Evolutionary conservation across 2,797 vertebrate species (phyloP).

Genomic region (Vireo griseus): DNA sequence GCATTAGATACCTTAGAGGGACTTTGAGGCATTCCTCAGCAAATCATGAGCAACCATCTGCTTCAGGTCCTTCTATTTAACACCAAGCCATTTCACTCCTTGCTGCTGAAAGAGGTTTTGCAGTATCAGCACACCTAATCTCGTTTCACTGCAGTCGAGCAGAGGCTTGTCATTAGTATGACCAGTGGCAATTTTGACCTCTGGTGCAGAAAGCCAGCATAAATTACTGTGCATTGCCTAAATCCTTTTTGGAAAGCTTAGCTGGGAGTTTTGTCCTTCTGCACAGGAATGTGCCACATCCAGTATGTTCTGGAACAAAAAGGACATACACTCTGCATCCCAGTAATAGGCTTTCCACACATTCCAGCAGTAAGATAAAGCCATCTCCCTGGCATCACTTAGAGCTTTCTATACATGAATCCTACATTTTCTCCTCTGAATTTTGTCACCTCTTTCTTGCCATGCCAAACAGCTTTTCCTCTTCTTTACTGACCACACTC

Average conservation of each 20-base stretch:
- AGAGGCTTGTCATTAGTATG: not conserved
- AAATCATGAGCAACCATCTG: not conserved
- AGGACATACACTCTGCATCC: not conserved
- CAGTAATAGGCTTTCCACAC: not conserved
- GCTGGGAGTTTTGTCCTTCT: not conserved
- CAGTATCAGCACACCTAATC: not conserved
- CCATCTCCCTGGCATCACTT: not conserved
- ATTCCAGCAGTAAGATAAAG: not conserved
- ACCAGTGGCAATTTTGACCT: constrained; percentile 18
- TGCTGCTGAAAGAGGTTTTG: not conserved
- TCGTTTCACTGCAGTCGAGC: constrained; percentile 6
- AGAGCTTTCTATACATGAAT: not conserved
- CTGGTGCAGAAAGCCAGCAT: not conserved
- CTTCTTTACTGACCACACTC: not conserved
- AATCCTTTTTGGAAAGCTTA: not conserved
- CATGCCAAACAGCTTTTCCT: not conserved
- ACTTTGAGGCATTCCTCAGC: not conserved
- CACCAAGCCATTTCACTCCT: not conserved
- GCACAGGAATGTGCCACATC: not conserved
- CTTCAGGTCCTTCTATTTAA: not conserved
- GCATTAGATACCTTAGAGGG: not conserved
- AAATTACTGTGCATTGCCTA: not conserved
- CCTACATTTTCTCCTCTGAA: not conserved
- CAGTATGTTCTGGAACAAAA: not conserved
- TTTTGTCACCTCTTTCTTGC: not conserved